A percentile compares a stretch with the other conserved stretches of the same genome.
Evolutionary conservation across 2,797 vertebrate genomes (phyloP).

Genomic region (Lutjanus argentimaculatus): DNA sequence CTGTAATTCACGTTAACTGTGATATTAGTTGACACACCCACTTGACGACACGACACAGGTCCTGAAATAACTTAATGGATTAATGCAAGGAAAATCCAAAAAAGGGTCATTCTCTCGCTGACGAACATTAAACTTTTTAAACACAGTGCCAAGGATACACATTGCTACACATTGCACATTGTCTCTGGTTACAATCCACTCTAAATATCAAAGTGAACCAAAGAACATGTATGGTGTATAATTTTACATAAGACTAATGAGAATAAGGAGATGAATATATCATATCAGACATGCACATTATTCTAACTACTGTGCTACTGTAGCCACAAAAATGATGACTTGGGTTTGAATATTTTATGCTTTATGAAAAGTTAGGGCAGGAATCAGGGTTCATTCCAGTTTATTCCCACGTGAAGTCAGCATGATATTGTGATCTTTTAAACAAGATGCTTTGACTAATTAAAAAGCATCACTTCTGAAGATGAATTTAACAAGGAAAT

Average conservation of each 20-base stretch:
- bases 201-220: background rate
- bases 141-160: no score
- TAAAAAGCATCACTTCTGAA: background rate
- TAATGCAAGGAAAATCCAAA: no score
- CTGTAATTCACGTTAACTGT: no score
- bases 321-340: background rate
- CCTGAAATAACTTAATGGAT: no score
- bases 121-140: no score
- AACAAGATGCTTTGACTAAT: background rate
- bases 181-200: background rate
- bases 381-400: background rate
- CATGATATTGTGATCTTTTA: background rate
- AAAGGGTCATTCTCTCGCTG: no score
- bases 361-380: background rate
- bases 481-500: background rate
- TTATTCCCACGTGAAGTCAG: background rate
- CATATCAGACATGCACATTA: background rate
- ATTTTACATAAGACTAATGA: no score
- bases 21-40: no score
- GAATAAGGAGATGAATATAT: background rate
- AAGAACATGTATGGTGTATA: background rate
- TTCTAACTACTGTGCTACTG: background rate
- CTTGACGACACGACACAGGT: no score
- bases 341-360: background rate
- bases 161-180: background rate